phyloP scores from a whole-genome alignment of 2,797 vertebrate genomes.

The Nyctalus aviator region DNA sequence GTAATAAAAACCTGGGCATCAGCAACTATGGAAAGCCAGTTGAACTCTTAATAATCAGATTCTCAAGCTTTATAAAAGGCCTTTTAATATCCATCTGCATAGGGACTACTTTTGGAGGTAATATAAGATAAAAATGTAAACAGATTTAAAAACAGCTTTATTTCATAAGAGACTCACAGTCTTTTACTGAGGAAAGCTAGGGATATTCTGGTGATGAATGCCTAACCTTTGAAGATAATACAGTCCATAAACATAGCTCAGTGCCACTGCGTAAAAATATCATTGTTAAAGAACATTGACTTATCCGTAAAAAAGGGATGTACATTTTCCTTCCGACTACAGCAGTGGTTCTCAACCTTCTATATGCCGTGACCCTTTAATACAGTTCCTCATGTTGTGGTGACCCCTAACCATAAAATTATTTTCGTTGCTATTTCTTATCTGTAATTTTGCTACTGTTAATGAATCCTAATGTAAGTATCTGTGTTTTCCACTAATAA shows the following conservation, averaged over 20 bases:
- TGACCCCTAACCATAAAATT: too few species aligned
- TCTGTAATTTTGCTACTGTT: too few species aligned
- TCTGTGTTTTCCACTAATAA: too few species aligned
- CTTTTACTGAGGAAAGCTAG: conserved; percentile 33
- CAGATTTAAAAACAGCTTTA: neutral
- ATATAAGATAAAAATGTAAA: conserved; percentile 17
- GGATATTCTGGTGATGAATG: neutral
- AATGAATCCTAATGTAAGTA: too few species aligned
- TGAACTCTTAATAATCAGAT: neutral
- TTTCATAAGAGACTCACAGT: neutral
- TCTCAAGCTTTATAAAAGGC: neutral
- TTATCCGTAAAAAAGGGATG: conserved; percentile 2
- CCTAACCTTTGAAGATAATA: neutral
- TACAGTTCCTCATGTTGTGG: too few species aligned
- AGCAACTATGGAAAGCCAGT: neutral
- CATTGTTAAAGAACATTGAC: conserved; percentile 17
- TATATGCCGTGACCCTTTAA: too few species aligned
- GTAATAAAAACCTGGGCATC: neutral
- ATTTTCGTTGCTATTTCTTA: too few species aligned
- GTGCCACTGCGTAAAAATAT: neutral
- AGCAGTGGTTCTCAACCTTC: too few species aligned
- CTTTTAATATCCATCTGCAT: neutral
- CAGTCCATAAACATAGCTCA: neutral
- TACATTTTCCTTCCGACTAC: neutral
- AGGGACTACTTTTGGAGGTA: neutral